Percentiles rank a stretch among this genome's conserved stretches.
These are phyloP conservation scores for Antechinus flavipes DNA, from an alignment of 2,113 vertebrate genomes.

Conservation along the genomic window DNA sequence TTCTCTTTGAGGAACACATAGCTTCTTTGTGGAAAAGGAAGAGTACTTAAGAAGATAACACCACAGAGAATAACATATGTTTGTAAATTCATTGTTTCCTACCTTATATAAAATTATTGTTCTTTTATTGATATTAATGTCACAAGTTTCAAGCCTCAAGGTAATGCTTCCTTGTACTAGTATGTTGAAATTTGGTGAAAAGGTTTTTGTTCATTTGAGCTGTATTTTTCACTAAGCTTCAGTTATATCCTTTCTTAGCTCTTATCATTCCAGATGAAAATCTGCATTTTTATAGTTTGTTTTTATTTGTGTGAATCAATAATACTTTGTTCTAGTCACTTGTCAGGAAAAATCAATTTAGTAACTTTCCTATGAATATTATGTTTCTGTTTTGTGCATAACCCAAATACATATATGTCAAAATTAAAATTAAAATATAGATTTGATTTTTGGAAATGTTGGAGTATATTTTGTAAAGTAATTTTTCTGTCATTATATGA, in stretches of 20 bases:
- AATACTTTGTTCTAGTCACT: background rate
- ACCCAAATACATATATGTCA: background rate
- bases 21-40: too few relatives aligned
- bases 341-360: background rate
- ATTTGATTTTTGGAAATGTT: background rate
- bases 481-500: background rate
- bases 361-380: background rate
- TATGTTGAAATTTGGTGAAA: background rate
- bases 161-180: background rate
- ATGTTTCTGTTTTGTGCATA: background rate
- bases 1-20: too few relatives aligned
- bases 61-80: too few relatives aligned
- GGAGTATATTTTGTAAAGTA: background rate
- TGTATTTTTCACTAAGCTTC: background rate
- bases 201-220: background rate
- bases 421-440: slow-evolving; percentile 2
- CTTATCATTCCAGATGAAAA: background rate
- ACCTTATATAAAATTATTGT: too few relatives aligned
- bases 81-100: too few relatives aligned
- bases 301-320: background rate
- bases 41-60: too few relatives aligned
- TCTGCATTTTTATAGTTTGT: background rate
- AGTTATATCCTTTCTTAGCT: background rate
- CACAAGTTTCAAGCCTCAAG: too few relatives aligned
- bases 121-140: too few relatives aligned